A percentile compares a stretch with the other conserved stretches of the same genome.
Conservation (phyloP, 2,113 vertebrate species). For the Actenoides hombroni region DNA sequence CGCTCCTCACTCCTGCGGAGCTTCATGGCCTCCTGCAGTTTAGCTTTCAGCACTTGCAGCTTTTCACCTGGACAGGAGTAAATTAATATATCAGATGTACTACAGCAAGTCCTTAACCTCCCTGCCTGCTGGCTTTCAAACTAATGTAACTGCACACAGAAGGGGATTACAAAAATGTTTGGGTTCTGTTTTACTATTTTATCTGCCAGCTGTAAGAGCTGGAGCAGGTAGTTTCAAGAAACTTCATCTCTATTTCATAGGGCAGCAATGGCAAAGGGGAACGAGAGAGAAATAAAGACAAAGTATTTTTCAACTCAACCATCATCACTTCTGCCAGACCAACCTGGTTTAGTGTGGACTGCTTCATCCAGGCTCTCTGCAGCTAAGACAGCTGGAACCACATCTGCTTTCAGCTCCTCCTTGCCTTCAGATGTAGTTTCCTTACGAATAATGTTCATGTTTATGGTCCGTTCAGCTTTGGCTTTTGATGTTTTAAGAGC, state of each 20-base stretch:
- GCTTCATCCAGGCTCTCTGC: conserved; percentile 76
- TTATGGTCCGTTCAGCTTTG: conserved; percentile 74
- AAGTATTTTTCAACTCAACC: neutral
- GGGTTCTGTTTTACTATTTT: neutral
- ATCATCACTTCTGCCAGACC: neutral
- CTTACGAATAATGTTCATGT: conserved; percentile 86
- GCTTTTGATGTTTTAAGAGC: conserved; percentile 60
- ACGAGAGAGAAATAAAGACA: neutral
- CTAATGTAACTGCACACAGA: neutral
- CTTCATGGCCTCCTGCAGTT: conserved; percentile 95
- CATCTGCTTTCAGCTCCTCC: conserved; percentile 82
- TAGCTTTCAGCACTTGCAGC: conserved; percentile 88
- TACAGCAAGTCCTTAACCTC: neutral
- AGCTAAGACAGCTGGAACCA: conserved; percentile 81
- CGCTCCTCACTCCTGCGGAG: conserved; percentile 86
- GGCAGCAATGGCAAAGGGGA: neutral
- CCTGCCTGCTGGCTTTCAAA: neutral
- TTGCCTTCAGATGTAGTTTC: conserved; percentile 80
- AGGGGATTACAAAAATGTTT: neutral
- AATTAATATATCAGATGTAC: neutral
- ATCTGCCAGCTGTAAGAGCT: neutral
- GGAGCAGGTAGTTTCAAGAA: neutral
- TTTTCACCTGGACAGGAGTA: conserved; percentile 82
- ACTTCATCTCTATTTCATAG: neutral
- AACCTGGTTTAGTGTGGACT: conserved; percentile 83